Percentiles rank a stretch among this genome's conserved stretches.
Evolutionary conservation across 2,888 invertebrate genomes (phyloP).

Genomic region (Leptura quadrifasciata): DNA sequence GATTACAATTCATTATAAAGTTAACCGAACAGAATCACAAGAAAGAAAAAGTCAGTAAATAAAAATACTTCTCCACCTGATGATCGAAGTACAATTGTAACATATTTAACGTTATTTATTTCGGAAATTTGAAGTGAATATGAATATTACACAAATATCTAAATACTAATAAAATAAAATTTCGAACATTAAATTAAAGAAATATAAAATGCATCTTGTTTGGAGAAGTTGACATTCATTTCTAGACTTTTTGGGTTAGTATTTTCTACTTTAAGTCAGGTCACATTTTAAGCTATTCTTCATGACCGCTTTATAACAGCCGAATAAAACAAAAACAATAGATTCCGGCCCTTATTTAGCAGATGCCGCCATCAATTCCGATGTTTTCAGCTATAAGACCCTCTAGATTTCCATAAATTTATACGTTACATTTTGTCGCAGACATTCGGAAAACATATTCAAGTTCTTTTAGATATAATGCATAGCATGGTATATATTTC

Average conservation of each 20-base stretch:
- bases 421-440: neutral
- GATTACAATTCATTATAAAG: no score
- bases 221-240: neutral
- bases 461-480: no score
- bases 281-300: constrained; percentile 17
- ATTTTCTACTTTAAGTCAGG: neutral
- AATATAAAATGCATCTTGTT: neutral
- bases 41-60: no score
- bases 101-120: no score
- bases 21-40: no score
- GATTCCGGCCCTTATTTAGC: constrained; percentile 9
- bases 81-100: no score
- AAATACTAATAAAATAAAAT: neutral
- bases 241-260: neutral
- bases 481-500: no score
- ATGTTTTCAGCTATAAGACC: constrained; percentile 6
- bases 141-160: no score
- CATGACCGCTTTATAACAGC: constrained; percentile 11
- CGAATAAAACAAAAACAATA: constrained; percentile 28
- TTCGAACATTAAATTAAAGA: neutral
- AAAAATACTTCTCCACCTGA: no score
- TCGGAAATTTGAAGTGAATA: no score
- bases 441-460: neutral
- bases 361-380: constrained; percentile 17
- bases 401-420: constrained; percentile 25